These are phyloP conservation scores for Plagodis dolabraria DNA, from an alignment of 2,888 invertebrate genomes.

Conservation along the genomic window DNA sequence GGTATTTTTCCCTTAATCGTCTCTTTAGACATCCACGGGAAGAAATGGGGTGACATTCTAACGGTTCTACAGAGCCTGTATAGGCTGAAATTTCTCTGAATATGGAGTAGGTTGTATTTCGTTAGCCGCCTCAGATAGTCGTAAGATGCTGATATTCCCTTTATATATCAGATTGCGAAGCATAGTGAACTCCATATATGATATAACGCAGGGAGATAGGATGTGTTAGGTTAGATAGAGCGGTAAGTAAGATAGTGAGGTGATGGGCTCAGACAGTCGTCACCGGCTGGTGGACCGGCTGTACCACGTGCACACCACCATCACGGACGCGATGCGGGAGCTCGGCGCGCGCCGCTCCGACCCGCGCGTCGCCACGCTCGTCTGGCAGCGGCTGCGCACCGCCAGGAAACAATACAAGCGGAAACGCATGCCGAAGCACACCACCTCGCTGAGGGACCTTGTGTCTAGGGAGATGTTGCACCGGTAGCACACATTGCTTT, in stretches of 20 bases:
- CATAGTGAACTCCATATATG: no score
- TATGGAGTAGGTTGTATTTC: no score
- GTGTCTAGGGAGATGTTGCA: slow-evolving; percentile 6
- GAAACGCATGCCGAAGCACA: background rate
- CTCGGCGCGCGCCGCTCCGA: slow-evolving; percentile 54
- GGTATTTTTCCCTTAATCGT: no score
- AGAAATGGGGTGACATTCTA: no score
- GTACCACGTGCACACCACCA: slow-evolving; percentile 59
- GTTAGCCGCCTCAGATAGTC: background rate
- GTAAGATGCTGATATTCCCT: background rate
- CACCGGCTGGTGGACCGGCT: slow-evolving; percentile 68
- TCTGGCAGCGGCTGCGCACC: slow-evolving; percentile 27
- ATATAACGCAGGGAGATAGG: no score
- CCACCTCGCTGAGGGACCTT: slow-evolving; percentile 1
- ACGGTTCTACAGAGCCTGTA: no score
- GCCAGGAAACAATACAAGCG: background rate
- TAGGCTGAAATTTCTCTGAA: no score
- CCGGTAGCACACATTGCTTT: slow-evolving; percentile 12
- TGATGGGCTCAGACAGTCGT: slow-evolving; percentile 73
- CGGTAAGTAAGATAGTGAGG: slow-evolving; percentile 46
- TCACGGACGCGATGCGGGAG: slow-evolving; percentile 49
- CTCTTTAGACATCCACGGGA: no score
- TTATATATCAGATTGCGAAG: no score
- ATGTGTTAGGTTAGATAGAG: background rate
- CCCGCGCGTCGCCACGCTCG: slow-evolving; percentile 52